phyloP scores from a whole-genome alignment of 2,797 vertebrate species.

The Silurus aristotelis region DNA sequence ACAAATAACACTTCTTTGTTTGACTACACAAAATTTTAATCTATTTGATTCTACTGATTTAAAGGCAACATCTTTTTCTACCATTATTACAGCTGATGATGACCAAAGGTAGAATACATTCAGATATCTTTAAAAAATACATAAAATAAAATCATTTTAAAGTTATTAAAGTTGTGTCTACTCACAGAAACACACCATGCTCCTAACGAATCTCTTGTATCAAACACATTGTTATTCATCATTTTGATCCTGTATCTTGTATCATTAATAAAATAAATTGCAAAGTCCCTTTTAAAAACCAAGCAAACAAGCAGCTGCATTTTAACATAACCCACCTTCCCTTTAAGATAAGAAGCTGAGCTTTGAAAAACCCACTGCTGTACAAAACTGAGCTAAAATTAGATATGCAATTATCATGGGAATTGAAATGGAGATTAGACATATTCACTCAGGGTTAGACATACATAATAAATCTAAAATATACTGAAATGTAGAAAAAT shows the following conservation, averaged over 20 bases:
- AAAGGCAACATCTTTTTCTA: neutral
- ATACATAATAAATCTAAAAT: constrained; percentile 17
- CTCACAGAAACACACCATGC: constrained; percentile 14
- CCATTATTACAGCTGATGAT: neutral
- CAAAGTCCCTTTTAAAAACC: constrained; percentile 44
- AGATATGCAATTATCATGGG: constrained; percentile 20
- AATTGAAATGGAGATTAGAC: constrained; percentile 35
- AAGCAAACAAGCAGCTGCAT: neutral
- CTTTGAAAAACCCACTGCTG: neutral
- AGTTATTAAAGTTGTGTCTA: constrained; percentile 29
- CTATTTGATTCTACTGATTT: neutral
- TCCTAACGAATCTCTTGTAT: constrained; percentile 15
- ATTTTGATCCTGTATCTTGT: constrained; percentile 41
- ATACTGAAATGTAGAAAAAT: constrained; percentile 4
- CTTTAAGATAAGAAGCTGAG: constrained; percentile 38
- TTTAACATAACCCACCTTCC: neutral
- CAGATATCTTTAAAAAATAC: constrained; percentile 32
- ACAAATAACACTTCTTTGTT: neutral
- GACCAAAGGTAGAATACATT: neutral
- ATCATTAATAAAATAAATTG: constrained; percentile 55
- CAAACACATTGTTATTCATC: constrained; percentile 16
- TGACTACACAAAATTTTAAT: neutral
- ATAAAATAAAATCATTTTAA: constrained; percentile 3
- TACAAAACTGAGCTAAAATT: constrained; percentile 15
- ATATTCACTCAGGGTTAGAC: constrained; percentile 26